phyloP scores from a whole-genome alignment of 2,888 invertebrate genomes.

The Phyllotreta cruciferae region DNA sequence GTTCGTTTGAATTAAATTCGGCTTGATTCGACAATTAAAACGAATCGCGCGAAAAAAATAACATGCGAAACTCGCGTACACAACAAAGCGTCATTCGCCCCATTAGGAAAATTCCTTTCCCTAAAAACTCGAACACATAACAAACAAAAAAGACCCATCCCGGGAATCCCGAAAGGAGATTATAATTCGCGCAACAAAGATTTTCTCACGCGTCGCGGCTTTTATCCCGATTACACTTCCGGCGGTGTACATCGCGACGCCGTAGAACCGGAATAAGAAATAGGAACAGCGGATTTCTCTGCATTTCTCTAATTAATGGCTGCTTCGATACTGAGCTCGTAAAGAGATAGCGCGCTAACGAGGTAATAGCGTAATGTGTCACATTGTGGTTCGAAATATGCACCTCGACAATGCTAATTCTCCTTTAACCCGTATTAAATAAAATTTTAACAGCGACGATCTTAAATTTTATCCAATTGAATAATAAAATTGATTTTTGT shows the following conservation, averaged over 20 bases:
- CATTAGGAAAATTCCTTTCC: too few species aligned
- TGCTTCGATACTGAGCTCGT: slow-evolving; percentile 22
- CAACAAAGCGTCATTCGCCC: too few species aligned
- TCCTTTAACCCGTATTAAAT: too few species aligned
- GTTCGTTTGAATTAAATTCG: slow-evolving; percentile 1
- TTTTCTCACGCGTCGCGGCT: slow-evolving; percentile 16
- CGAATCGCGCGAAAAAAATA: too few species aligned
- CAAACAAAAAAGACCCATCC: too few species aligned
- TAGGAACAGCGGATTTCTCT: slow-evolving; percentile 15
- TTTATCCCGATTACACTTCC: slow-evolving; percentile 19
- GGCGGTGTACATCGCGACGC: slow-evolving; percentile 10
- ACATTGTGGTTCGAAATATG: slow-evolving; percentile 19
- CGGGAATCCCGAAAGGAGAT: slow-evolving; percentile 3
- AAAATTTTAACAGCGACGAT: too few species aligned
- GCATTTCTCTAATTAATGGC: slow-evolving; percentile 28
- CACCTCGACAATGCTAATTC: background rate
- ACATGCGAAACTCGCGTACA: too few species aligned
- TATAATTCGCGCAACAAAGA: slow-evolving; percentile 18
- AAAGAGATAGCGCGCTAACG: slow-evolving; percentile 24
- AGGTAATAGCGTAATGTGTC: slow-evolving; percentile 19
- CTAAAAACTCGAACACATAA: too few species aligned
- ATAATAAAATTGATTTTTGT: too few species aligned
- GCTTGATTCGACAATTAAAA: too few species aligned
- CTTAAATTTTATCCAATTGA: too few species aligned
- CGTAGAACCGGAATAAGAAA: slow-evolving; percentile 21